Evolutionary conservation across 2,888 invertebrate genomes (phyloP), one percentile per base, ranked within the genome.

Genomic region (Melangyna quadrimaculata): DNA sequence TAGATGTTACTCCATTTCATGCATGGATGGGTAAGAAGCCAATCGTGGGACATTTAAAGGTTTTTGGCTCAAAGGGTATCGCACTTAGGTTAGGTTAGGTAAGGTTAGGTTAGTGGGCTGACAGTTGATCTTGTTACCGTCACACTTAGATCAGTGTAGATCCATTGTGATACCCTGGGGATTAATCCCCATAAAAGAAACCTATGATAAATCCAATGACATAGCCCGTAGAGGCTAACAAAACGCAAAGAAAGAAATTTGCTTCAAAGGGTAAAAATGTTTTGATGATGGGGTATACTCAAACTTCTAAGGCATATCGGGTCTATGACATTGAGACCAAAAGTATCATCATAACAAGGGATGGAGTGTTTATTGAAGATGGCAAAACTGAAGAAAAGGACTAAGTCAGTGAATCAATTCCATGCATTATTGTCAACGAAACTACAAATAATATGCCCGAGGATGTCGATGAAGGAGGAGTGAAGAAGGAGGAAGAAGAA

Each of bases 11-110:
- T 35, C 83, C 79, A 40, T 43, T 70, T 10, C 72, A 82, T 65
- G 57, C 53, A 17, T 75, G 75, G 55, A 53, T 22, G 35, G 70
- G 78, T 55, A 35, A 75, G 27, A 84, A 84, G 24, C 78, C 83
- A 8, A 24, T 22, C 57, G 48, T 78, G 12, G 65, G 24, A 14
- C 69, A 69, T 37, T 37, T 53, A 7, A 51, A 37, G n/a, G 35
- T 53, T 8, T 69, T 69, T 37, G 69, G 69, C 3, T 53, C 22
- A 14, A 32, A 32, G 22, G 53, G 19, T 7, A 24, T 53, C 10
- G 69, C 53, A 24, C 37, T 53, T 14, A n/a, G n/a, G n/a, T n/a
- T n/a, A n/a, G n/a, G n/a, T n/a, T n/a, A n/a, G n/a, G n/a, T n/a
- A n/a, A n/a, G n/a, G n/a, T n/a, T n/a, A n/a, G n/a, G n/a, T n/a